These are phyloP conservation scores for Potamilus streckersoni DNA, from an alignment of 1,140 invertebrate genomes.

Conservation along the genomic window DNA sequence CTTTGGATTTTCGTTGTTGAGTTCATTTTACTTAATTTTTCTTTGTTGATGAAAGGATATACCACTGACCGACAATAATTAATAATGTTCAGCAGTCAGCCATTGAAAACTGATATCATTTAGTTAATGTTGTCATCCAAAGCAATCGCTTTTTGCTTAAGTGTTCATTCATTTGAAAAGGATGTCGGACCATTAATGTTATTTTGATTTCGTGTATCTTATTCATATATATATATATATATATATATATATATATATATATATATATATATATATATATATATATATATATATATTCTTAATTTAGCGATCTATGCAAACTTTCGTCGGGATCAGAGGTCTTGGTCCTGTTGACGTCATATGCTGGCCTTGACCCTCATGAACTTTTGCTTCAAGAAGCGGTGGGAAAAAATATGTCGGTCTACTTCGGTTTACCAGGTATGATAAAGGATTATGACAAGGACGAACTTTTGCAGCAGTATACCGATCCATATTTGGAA, in stretches of 20 bases:
- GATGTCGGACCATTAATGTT: too few species aligned
- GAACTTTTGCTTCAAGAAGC: constrained; percentile 43
- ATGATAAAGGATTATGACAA: constrained; percentile 12
- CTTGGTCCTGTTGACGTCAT: constrained; percentile 47
- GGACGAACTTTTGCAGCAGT: background rate
- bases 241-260: too few species aligned
- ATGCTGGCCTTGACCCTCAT: constrained; percentile 50
- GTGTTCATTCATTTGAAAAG: too few species aligned
- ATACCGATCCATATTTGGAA: constrained; percentile 32
- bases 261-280: too few species aligned
- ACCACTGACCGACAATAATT: constrained; percentile 47
- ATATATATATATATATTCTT: too few species aligned
- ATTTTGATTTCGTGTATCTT: background rate
- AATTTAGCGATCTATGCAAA: constrained; percentile 32
- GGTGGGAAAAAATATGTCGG: constrained; percentile 36
- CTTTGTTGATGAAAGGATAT: constrained; percentile 32
- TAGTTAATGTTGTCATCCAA: too few species aligned
- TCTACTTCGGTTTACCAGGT: constrained; percentile 49
- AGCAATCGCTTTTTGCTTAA: too few species aligned
- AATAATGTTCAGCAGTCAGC: background rate
- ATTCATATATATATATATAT: background rate
- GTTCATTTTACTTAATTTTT: too few species aligned
- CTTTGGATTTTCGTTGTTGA: too few species aligned
- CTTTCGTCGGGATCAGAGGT: constrained; percentile 31
- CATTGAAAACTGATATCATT: background rate